These are phyloP conservation scores for Papilio glaucus DNA, from an alignment of 1,140 invertebrate genomes.

Conservation along the genomic window DNA sequence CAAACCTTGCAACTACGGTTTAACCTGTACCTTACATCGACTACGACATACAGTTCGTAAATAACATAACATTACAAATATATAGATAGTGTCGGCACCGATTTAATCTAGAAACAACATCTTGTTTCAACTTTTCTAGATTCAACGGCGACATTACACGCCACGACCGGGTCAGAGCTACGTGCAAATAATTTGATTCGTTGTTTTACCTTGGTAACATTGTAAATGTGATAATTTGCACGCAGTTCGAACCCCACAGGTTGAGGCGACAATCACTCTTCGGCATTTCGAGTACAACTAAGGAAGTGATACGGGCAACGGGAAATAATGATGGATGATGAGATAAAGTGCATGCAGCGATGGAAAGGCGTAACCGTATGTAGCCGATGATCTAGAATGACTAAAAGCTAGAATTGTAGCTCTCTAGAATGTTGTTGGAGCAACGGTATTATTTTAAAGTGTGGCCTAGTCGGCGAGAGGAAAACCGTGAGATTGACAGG, in stretches of 20 bases:
- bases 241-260: constrained; percentile 52
- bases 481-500: background rate
- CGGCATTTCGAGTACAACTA: constrained; percentile 80
- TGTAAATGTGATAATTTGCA: constrained; percentile 46
- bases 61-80: constrained; percentile 41
- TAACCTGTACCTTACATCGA: constrained; percentile 74
- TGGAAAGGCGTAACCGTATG: background rate
- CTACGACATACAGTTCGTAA: constrained; percentile 56
- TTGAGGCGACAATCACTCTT: constrained; percentile 77
- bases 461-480: background rate
- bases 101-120: constrained; percentile 57
- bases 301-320: constrained; percentile 71
- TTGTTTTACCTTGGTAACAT: background rate
- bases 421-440: background rate
- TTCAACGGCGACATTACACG: constrained; percentile 49
- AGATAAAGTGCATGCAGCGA: constrained; percentile 48
- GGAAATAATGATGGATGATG: constrained; percentile 61
- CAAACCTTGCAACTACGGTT: constrained; percentile 74
- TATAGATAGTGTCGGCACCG: constrained; percentile 46
- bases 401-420: background rate
- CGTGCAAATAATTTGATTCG: constrained; percentile 49
- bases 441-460: background rate
- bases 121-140: constrained; percentile 51
- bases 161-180: constrained; percentile 43
- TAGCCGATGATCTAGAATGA: background rate